Percentiles rank a stretch among this genome's conserved stretches.
Evolutionary conservation across 2,888 invertebrate species (phyloP).

Genomic region (Eupithecia abbreviata): DNA sequence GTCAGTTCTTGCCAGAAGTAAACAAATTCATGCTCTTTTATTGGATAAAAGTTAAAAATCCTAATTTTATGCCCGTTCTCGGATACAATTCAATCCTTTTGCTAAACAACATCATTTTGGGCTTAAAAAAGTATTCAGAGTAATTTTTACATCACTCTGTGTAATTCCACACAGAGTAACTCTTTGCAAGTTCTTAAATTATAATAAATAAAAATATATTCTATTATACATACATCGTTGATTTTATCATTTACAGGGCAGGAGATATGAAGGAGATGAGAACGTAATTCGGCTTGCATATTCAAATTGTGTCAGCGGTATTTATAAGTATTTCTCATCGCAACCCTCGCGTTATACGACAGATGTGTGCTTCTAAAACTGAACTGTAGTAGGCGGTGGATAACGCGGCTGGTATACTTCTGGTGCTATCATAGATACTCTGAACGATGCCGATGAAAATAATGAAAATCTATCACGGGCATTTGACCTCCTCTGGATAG

Average conservation of each 20-base stretch:
- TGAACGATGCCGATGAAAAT: background rate
- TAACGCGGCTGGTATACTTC: background rate
- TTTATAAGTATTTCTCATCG: background rate
- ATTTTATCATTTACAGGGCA: background rate
- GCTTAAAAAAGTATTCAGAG: background rate
- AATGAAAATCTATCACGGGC: background rate
- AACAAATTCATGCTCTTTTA: background rate
- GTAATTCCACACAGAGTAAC: too few relatives aligned
- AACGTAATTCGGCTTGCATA: background rate
- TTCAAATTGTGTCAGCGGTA: background rate
- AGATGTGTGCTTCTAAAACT: background rate
- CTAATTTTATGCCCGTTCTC: background rate
- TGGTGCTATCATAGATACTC: background rate
- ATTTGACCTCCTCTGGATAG: background rate
- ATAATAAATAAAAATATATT: too few relatives aligned
- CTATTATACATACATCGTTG: background rate
- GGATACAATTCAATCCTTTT: background rate
- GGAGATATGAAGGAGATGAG: background rate
- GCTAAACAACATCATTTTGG: background rate
- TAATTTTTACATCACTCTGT: background rate
- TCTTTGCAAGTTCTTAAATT: too few relatives aligned
- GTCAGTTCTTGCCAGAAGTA: background rate
- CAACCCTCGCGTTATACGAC: background rate
- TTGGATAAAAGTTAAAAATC: background rate
- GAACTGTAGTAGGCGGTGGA: background rate